phyloP scores from a whole-genome alignment of 2,113 vertebrate genomes.

The Tachycineta bicolor region DNA sequence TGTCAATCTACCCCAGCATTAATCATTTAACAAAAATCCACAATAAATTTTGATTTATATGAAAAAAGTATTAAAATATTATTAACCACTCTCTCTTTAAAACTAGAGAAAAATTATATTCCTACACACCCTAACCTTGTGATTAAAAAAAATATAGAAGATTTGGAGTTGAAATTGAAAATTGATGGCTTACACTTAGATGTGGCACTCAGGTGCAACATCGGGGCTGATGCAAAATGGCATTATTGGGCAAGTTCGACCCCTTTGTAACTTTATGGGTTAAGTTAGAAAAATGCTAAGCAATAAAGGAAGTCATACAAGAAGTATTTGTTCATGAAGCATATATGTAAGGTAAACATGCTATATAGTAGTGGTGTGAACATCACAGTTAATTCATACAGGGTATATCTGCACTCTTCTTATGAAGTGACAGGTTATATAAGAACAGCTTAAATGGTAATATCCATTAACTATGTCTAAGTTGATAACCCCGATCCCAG shows the following conservation, averaged over 20 bases:
- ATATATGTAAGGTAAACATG: neutral
- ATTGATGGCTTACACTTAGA: neutral
- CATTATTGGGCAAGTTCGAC: neutral
- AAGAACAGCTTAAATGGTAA: neutral
- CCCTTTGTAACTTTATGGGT: neutral
- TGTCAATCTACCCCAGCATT: neutral
- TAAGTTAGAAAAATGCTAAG: neutral
- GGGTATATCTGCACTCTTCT: neutral
- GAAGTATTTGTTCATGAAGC: neutral
- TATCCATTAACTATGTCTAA: neutral
- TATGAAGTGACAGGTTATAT: neutral
- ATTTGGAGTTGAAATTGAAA: neutral
- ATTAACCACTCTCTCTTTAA: neutral
- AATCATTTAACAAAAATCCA: neutral
- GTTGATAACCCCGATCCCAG: neutral
- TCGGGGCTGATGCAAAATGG: neutral
- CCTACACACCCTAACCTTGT: rapidly evolving
- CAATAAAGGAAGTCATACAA: neutral
- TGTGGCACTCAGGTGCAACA: neutral
- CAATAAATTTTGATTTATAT: neutral
- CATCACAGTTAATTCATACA: neutral
- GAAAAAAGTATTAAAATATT: neutral
- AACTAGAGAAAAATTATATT: neutral
- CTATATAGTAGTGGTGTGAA: neutral
- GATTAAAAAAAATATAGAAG: neutral